Evolutionary conservation across 1,140 invertebrate genomes (phyloP), one percentile per base, ranked within the genome.

Genomic region (Sycophila sp.): DNA sequence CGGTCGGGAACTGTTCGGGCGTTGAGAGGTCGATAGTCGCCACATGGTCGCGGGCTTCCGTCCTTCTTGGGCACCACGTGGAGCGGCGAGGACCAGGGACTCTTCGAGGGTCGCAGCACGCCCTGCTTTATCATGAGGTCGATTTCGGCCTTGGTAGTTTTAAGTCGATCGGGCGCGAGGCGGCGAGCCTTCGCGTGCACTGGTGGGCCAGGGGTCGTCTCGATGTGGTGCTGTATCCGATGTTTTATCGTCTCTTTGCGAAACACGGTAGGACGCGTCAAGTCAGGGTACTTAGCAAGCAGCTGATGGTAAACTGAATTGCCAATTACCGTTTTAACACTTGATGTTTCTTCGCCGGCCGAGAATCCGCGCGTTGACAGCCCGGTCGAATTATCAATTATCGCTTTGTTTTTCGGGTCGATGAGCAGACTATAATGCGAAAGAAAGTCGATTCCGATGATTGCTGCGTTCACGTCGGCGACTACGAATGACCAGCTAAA

Each of bases 11-110:
- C 38, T 0, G 75, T 75, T 7, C 71, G 45, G 0, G 58, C 63
- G 73, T 89, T 89, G 4, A 89, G 73, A 4, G 19, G 38, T 8
- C 85, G 71, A 68, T 87, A 90, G 63, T 89, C 87, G 0, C 87
- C 84, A 73, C 84, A 87, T 7, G 83, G 81, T 28, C 87, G 68
- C 73, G 77, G 82, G 1, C 74, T 66, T 1, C 81, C 86, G 65
- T 80, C 74, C 45, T 73, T 66, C 72, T 89, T 88, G 1, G 75
- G 74, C 0, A 85, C 83, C 40, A 88, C 67, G 56, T 87, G 82
- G 13, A 88, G 62, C 3, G 86, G 83, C 8, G 78, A 78, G 0
- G 85, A 76, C 87, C 86, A 89, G 1, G 66, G 56, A 40, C 72
- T 74, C 13, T 67, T 73, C 15, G 78, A 81, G 1, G 75, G 75